Percentiles rank a stretch among this genome's conserved stretches.
These are phyloP conservation scores for Marmota flaviventris DNA, from an alignment of 2,113 vertebrate species.

Conservation along the genomic window DNA sequence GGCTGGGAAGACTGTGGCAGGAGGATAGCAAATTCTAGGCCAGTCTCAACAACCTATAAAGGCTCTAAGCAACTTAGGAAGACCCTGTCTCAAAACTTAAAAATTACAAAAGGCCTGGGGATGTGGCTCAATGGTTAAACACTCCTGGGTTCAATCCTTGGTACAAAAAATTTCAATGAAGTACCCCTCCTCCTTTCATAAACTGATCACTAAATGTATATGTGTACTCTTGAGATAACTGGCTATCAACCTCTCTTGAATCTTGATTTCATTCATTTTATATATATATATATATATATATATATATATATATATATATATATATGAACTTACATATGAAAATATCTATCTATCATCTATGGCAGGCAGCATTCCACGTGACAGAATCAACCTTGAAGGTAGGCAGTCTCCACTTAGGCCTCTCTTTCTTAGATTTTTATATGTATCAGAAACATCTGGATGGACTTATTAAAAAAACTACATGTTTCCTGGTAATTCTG, in stretches of 20 bases:
- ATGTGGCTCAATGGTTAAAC: too few species aligned
- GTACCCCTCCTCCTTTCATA: background rate
- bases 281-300: too few species aligned
- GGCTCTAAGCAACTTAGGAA: too few species aligned
- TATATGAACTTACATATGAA: background rate
- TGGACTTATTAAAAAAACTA: slow-evolving; percentile 11
- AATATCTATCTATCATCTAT: background rate
- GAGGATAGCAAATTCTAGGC: too few species aligned
- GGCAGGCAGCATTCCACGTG: background rate
- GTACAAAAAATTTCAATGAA: background rate
- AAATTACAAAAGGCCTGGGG: too few species aligned
- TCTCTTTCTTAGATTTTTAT: slow-evolving; percentile 21
- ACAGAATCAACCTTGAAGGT: background rate
- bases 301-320: too few species aligned
- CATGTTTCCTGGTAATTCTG: background rate
- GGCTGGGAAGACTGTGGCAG: too few species aligned
- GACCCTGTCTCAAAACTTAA: too few species aligned
- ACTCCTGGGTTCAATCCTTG: too few species aligned
- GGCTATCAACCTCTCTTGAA: background rate
- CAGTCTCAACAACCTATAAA: too few species aligned
- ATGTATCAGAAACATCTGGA: background rate
- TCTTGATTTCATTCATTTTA: background rate
- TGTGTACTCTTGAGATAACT: background rate
- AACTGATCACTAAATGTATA: background rate
- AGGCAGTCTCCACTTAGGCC: background rate